These are phyloP conservation scores for Blennius ocellaris DNA, from an alignment of 2,113 vertebrate genomes.

Conservation along the genomic window DNA sequence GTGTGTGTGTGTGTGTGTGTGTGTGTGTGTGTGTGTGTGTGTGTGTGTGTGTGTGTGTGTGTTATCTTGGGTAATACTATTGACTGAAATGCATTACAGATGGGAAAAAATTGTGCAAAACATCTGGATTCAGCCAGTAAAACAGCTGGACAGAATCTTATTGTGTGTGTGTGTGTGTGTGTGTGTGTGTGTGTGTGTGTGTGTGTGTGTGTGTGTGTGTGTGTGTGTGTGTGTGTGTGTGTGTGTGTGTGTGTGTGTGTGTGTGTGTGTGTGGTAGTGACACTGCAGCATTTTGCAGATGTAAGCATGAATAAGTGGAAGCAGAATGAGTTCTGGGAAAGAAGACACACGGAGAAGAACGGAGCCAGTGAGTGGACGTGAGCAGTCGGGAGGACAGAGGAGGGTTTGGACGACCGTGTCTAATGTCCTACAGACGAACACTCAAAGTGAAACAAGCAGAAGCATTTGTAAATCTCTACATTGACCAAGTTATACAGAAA, in stretches of 20 bases:
- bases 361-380: conserved; percentile 13
- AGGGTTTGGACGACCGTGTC: conserved; percentile 60
- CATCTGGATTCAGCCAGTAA: conserved; percentile 67
- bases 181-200: conserved; percentile 40
- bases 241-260: conserved; percentile 35
- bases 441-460: conserved; percentile 30
- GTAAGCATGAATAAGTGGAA: conserved; percentile 63
- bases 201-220: conserved; percentile 35
- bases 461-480: conserved; percentile 35
- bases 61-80: conserved; percentile 7
- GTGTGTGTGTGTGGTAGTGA: conserved; percentile 44
- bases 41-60: not conserved
- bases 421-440: conserved; percentile 68
- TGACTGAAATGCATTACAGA: conserved; percentile 55
- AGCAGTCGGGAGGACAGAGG: conserved; percentile 30
- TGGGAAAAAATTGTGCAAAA: conserved; percentile 56
- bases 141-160: conserved; percentile 74
- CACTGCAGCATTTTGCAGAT: conserved; percentile 69
- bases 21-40: conserved; percentile 8
- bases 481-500: conserved; percentile 32
- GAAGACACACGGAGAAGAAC: not conserved
- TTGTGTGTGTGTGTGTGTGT: conserved; percentile 11
- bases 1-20: conserved; percentile 1
- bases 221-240: conserved; percentile 13
- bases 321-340: conserved; percentile 66